Base-by-base conservation (phyloP, 2,797 vertebrate species). In the Lycodopsis pacificus region DNA sequence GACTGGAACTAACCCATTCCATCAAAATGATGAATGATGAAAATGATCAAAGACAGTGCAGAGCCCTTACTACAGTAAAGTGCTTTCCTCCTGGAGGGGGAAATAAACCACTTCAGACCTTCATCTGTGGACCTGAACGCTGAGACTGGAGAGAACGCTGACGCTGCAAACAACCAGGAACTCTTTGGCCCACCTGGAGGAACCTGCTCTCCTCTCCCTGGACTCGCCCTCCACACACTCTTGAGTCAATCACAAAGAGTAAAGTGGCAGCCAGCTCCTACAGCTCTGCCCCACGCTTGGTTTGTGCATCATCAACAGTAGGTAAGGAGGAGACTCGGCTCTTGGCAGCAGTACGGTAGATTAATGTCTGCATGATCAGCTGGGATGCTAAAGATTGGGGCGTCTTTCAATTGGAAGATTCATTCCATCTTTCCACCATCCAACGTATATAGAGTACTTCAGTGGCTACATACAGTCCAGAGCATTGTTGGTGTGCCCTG, bases 401-500 rank as follows among this genome's bases (percentile, higher is more conserved):
- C 38, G 3, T 40, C 38, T 40, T 40, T 4, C 36, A 38, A 10
- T 38, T 9, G 36, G 36, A 38, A 38, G 36, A 38, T 38, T 11
- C 22, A 53, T 53, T 53, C 51, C 22, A 53, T 25, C 22, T n/a
- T 12, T 53, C n/a, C 22, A 17, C 44, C 44, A 9, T 20, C 46
- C 46, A 20, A 20, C 46, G 7, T 7, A 3, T 48, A n/a, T 8
- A 0, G 17, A 8, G 4, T 5, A 2, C 22, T 42, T 44, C 22
- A 72, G 10, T 49, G 14, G n/a, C 69, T 14, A 25, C 9, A 51
- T 63, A 4, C 3, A 69, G 57, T 65, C 14, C 36, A 59, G 22
- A 68, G 14, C 51, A 42, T 13, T 40, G 54, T 66, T 68, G 2
- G 8, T 77, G 36, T 73, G 57, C 25, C 76, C 56, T 65, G 58